Evolutionary conservation across 2,113 vertebrate genomes (phyloP), one percentile per base, ranked within the genome.

Genomic region (Hemiprocne comata): DNA sequence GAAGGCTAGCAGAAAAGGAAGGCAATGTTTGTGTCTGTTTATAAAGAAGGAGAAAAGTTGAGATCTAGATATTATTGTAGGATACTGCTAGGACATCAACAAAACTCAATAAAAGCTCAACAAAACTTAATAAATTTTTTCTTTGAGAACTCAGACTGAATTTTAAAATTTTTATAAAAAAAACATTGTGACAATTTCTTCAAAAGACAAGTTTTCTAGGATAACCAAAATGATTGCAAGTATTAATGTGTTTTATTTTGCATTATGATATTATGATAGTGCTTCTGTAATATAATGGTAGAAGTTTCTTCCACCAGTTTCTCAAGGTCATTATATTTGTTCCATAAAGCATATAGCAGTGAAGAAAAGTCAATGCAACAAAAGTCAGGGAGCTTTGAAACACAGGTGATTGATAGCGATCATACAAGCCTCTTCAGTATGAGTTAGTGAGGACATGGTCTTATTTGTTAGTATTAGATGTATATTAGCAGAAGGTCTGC

Each of bases 351-450:
- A 14, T 20, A 17, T 4, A 16, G 6, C 46, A 60, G 18, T 44
- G 21, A 46, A 54, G 36, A 74, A 84, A 67, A 57, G 25, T 25
- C n/a, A 44, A 4, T 13, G 11, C 8, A 65, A 51, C 9, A 51
- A 36, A 36, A 51, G 23, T 71, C 61, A 17, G 2, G 28, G 33
- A 13, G 7, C 7, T 74, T 71, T 74, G 74, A 78, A 84, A 55
- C 3, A 14, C 6, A 36, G 24, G 4, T 60, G 85, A 14, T 12
- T 66, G 33, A 48, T 14, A 57, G 6, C 0, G 0, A 29, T 67
- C 31, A 57, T 21, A 33, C 3, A 57, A 62, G 1, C 25, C 58
- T 7, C 16, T 73, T 73, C 31, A 70, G 38, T 17, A 18, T 31
- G 33, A 50, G 6, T 73, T 81, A 54, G 7, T 38, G 29, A 82